These are phyloP conservation scores for Laticauda colubrina DNA, from an alignment of 2,113 vertebrate genomes.

Conservation along the genomic window DNA sequence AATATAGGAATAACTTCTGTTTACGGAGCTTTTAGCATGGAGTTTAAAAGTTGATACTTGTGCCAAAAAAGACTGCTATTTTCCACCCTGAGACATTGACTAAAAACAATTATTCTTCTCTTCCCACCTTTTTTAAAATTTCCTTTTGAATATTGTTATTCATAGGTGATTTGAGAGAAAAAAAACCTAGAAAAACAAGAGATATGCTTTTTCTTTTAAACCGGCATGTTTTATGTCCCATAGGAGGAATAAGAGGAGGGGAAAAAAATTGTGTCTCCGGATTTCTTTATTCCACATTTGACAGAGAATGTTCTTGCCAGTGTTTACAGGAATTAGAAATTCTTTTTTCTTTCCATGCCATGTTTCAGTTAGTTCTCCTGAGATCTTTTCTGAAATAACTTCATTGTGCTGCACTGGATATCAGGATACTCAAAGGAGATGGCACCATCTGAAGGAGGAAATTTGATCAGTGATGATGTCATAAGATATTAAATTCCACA, in stretches of 20 bases:
- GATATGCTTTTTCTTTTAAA: conserved; percentile 2
- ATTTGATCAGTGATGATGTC: conserved; percentile 47
- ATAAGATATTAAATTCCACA: conserved; percentile 26
- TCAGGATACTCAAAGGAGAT: conserved; percentile 36
- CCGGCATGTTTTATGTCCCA: background rate
- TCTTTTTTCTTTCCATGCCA: conserved; percentile 32
- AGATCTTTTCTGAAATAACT: conserved; percentile 1
- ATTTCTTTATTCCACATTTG: conserved; percentile 8
- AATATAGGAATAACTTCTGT: conserved; percentile 15
- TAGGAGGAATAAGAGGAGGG: conserved; percentile 17
- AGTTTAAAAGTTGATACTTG: background rate
- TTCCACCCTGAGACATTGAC: background rate
- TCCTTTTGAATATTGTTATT: background rate
- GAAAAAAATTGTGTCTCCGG: background rate
- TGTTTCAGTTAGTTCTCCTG: background rate
- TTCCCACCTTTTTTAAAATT: background rate
- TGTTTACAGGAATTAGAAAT: background rate
- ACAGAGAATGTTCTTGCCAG: conserved; percentile 11
- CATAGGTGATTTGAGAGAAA: background rate
- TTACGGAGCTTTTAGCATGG: background rate
- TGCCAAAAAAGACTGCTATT: background rate
- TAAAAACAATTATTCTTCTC: background rate
- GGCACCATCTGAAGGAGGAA: conserved; percentile 4
- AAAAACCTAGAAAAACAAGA: conserved; percentile 16
- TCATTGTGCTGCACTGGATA: background rate